A percentile compares a stretch with the other conserved stretches of the same genome.
These are phyloP conservation scores for Hydractinia echinata DNA, from an alignment of 30 jellyfish, hydroid and myxozoan genomes.

Conservation along the genomic window DNA sequence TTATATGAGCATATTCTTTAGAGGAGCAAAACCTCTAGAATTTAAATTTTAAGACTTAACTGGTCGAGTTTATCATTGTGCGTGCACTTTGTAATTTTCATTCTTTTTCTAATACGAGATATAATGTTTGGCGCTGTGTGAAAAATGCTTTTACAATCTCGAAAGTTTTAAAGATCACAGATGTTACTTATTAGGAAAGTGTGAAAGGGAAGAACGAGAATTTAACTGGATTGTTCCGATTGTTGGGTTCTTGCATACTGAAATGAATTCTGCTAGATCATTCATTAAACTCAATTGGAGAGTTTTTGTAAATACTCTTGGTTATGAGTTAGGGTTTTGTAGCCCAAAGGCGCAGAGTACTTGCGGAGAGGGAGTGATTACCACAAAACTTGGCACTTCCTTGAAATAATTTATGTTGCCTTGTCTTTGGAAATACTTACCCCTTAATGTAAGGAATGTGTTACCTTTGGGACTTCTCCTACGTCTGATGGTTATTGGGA, in stretches of 20 bases:
- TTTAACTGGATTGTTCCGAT: slow-evolving; percentile 33
- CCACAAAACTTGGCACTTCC: slow-evolving; percentile 35
- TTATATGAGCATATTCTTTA: no score
- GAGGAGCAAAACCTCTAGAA: no score
- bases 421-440: slow-evolving; percentile 22
- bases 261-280: slow-evolving; percentile 25
- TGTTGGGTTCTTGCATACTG: slow-evolving; percentile 21
- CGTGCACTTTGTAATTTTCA: no score
- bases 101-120: slow-evolving; percentile 31
- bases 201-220: slow-evolving; percentile 2
- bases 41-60: no score
- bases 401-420: slow-evolving; percentile 25
- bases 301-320: neutral
- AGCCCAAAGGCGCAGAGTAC: slow-evolving; percentile 15
- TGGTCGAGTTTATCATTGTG: no score
- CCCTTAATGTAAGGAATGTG: slow-evolving; percentile 5
- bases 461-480: neutral
- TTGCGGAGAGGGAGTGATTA: slow-evolving; percentile 25
- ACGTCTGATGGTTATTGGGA: neutral
- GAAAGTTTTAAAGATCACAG: slow-evolving; percentile 19
- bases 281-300: slow-evolving; percentile 27
- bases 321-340: neutral
- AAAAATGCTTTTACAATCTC: neutral
- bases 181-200: neutral
- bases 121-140: slow-evolving; percentile 32